These are phyloP conservation scores for Sthenelais limicola DNA, from an alignment of 2,888 invertebrate species.

Conservation along the genomic window DNA sequence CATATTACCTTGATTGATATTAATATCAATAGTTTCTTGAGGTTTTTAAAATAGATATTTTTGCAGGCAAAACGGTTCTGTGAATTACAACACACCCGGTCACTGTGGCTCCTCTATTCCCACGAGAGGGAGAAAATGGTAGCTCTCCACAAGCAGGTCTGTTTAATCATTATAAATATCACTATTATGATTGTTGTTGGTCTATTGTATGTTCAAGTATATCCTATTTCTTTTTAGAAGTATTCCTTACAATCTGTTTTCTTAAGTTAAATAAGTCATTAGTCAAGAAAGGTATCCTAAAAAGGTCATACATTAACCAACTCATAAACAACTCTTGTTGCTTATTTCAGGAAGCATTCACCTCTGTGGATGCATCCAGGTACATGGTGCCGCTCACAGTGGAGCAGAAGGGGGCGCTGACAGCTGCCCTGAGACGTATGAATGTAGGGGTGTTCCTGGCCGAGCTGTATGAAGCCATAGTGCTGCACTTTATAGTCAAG, in stretches of 20 bases:
- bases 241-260: too few relatives aligned
- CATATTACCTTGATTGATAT: too few relatives aligned
- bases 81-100: slow-evolving; percentile 55
- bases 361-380: slow-evolving; percentile 38
- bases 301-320: too few relatives aligned
- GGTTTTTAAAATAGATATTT: too few relatives aligned
- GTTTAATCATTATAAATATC: too few relatives aligned
- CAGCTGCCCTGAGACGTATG: slow-evolving; percentile 36
- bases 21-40: too few relatives aligned
- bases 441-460: slow-evolving; percentile 43
- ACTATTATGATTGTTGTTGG: too few relatives aligned
- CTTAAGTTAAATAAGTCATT: too few relatives aligned
- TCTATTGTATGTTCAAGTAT: too few relatives aligned
- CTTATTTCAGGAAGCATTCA: slow-evolving; percentile 51
- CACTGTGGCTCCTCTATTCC: slow-evolving; percentile 58
- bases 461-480: slow-evolving; percentile 49
- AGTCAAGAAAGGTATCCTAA: too few relatives aligned
- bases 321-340: too few relatives aligned
- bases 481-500: slow-evolving; percentile 44
- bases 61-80: slow-evolving; percentile 44
- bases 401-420: slow-evolving; percentile 35
- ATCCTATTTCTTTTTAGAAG: too few relatives aligned
- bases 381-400: slow-evolving; percentile 42
- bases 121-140: slow-evolving; percentile 53
- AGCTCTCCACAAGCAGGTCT: slow-evolving; percentile 53